phyloP scores from a whole-genome alignment of 2,888 invertebrate species.

The Epiblema foenella region DNA sequence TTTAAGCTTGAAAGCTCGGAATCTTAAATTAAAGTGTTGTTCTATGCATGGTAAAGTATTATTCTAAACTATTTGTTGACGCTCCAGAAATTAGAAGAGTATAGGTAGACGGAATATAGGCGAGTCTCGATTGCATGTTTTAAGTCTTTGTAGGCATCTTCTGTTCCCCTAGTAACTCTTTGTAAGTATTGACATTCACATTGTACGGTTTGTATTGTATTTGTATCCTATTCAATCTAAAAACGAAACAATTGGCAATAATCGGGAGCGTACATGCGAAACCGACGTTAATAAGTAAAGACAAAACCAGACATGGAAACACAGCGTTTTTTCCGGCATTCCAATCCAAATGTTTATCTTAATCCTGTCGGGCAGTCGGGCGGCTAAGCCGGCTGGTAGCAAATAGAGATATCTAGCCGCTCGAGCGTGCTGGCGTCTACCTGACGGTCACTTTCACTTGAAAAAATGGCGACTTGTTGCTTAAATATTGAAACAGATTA shows the following conservation, averaged over 20 bases:
- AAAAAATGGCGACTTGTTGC: constrained; percentile 20
- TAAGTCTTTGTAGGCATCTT: too few species aligned
- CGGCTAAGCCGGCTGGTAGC: constrained; percentile 13
- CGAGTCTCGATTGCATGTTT: too few species aligned
- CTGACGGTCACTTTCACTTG: constrained; percentile 23
- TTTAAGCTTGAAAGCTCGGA: too few species aligned
- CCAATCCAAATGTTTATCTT: constrained; percentile 41
- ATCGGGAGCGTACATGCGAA: constrained; percentile 1
- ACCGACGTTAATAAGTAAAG: constrained; percentile 1
- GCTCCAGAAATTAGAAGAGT: too few species aligned
- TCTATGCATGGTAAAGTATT: too few species aligned
- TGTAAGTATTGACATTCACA: too few species aligned
- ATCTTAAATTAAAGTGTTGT: too few species aligned
- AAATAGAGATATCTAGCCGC: constrained; percentile 19
- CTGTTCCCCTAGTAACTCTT: too few species aligned
- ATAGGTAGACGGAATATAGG: too few species aligned
- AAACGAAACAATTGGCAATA: background rate
- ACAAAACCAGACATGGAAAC: constrained; percentile 6
- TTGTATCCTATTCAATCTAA: background rate
- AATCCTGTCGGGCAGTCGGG: constrained; percentile 26
- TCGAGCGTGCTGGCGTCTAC: constrained; percentile 12
- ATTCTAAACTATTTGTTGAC: too few species aligned
- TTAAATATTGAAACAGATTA: background rate
- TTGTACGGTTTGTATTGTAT: too few species aligned
- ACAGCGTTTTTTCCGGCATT: constrained; percentile 34